Conservation (phyloP, 2,888 invertebrate species). For the Liodrosophila aerea region DNA sequence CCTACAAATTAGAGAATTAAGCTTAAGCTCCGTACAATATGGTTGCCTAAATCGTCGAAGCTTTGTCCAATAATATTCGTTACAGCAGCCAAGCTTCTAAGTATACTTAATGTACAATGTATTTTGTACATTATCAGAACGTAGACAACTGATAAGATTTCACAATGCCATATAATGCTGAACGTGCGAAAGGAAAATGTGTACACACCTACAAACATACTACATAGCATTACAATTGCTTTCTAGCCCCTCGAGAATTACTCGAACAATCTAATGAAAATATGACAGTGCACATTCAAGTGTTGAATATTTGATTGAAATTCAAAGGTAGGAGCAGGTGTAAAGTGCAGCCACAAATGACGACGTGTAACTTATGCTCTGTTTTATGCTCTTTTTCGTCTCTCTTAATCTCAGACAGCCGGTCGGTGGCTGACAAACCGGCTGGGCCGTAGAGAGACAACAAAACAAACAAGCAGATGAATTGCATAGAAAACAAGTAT, state of each 20-base stretch:
- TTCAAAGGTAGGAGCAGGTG: conserved; percentile 45
- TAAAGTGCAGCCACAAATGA: conserved; percentile 1
- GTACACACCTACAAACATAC: not conserved
- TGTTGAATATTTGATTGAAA: conserved; percentile 39
- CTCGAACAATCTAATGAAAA: conserved; percentile 49
- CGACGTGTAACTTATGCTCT: not conserved
- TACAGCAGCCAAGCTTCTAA: conserved; percentile 14
- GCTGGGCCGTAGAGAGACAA: conserved; percentile 38
- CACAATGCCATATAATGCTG: conserved; percentile 32
- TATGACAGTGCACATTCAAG: conserved; percentile 25
- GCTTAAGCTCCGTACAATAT: conserved; percentile 13
- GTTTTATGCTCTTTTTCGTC: conserved; percentile 16
- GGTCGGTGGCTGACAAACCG: conserved; percentile 36
- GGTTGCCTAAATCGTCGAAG: conserved; percentile 20
- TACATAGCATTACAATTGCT: conserved; percentile 33
- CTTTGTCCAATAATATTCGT: conserved; percentile 45
- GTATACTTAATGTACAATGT: conserved; percentile 11
- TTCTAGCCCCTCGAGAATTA: conserved; percentile 37
- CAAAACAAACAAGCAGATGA: conserved; percentile 54
- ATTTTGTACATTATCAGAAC: conserved; percentile 28
- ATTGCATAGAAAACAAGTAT: conserved; percentile 56
- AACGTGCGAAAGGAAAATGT: conserved; percentile 21
- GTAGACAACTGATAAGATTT: conserved; percentile 56
- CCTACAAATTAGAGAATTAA: conserved; percentile 16
- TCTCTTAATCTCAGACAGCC: conserved; percentile 25